A percentile compares a stretch with the other conserved stretches of the same genome.
Evolutionary conservation across 2,113 vertebrate genomes (phyloP).

Genomic region (Parus major): DNA sequence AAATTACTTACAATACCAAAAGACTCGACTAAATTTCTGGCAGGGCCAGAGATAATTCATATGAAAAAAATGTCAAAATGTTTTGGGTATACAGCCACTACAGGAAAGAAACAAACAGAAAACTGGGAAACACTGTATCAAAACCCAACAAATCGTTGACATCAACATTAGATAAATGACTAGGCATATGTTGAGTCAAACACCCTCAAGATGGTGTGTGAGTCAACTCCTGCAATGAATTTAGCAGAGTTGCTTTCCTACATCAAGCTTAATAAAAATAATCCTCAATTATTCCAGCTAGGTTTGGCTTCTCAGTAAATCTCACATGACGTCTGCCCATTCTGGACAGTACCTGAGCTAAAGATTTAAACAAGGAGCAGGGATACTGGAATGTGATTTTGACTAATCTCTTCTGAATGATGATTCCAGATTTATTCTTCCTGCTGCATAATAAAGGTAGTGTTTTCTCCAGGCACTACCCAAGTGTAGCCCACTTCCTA

Average conservation of each 20-base stretch:
- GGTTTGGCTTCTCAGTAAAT: neutral
- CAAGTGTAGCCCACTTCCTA: neutral
- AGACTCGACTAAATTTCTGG: constrained; percentile 17
- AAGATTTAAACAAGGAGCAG: neutral
- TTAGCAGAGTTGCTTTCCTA: neutral
- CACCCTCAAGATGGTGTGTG: constrained; percentile 46
- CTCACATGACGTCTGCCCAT: neutral
- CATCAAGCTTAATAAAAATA: constrained; percentile 32
- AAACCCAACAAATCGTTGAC: constrained; percentile 16
- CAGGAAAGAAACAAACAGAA: constrained; percentile 38
- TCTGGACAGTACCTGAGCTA: neutral
- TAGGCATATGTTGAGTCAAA: constrained; percentile 57
- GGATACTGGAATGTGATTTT: neutral
- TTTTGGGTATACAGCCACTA: neutral
- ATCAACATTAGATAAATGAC: constrained; percentile 32
- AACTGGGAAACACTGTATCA: constrained; percentile 13
- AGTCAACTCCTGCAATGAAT: constrained; percentile 15
- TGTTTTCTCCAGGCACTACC: neutral
- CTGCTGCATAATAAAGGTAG: neutral
- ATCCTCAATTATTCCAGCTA: neutral
- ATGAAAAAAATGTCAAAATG: neutral
- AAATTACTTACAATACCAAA: neutral
- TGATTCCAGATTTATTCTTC: neutral
- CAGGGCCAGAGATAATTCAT: neutral
- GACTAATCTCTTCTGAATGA: neutral